Evolutionary conservation across 1,140 invertebrate genomes (phyloP).

Genomic region (Ephestia elutella): DNA sequence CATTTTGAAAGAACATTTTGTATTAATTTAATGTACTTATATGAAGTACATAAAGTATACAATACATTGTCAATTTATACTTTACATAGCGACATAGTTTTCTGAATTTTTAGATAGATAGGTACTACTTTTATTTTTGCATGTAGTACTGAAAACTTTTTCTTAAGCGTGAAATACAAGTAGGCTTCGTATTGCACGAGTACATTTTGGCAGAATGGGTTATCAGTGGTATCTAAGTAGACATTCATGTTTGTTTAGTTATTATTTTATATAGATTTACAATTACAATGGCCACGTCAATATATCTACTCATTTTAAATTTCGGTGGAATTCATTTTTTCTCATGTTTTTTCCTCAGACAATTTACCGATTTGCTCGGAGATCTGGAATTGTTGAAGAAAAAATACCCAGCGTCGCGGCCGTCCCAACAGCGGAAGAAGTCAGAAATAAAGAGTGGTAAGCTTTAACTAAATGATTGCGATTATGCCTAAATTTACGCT

Average conservation of each 20-base stretch:
- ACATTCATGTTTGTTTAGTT: background rate
- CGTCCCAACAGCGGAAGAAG: slow-evolving; percentile 50
- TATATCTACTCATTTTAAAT: background rate
- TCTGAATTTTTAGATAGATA: too few species aligned
- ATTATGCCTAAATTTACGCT: too few species aligned
- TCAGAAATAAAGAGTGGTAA: slow-evolving; percentile 65
- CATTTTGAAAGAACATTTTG: too few species aligned
- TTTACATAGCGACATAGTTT: too few species aligned
- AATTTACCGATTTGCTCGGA: slow-evolving; percentile 64
- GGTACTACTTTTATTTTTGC: background rate
- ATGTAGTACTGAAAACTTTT: too few species aligned
- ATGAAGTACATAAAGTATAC: too few species aligned
- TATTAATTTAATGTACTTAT: too few species aligned
- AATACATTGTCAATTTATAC: too few species aligned
- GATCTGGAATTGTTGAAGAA: slow-evolving; percentile 62
- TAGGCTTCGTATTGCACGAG: background rate
- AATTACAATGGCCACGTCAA: background rate
- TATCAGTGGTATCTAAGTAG: background rate
- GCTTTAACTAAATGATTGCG: background rate
- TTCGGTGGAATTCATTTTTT: background rate
- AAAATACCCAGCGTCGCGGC: slow-evolving; percentile 44
- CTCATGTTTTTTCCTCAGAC: slow-evolving; percentile 35
- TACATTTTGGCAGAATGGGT: background rate
- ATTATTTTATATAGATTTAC: background rate
- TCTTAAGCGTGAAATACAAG: background rate